These are phyloP conservation scores for Aspidapion aeneum DNA, from an alignment of 2,888 invertebrate species.

Conservation along the genomic window DNA sequence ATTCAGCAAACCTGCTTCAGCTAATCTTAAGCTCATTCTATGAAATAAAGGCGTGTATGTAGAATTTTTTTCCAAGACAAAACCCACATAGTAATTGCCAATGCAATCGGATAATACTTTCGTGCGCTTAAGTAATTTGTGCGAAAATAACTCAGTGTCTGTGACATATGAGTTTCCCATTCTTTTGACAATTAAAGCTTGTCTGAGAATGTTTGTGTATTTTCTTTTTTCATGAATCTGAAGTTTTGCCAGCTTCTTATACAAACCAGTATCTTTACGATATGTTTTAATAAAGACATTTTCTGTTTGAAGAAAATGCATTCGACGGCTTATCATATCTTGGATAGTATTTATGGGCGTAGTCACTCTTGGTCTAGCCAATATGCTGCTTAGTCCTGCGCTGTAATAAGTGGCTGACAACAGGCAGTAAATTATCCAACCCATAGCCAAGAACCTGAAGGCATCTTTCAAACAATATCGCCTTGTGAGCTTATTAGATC, in stretches of 20 bases:
- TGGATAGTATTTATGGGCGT: constrained; percentile 25
- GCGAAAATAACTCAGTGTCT: constrained; percentile 26
- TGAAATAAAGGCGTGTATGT: constrained; percentile 29
- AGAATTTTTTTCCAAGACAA: constrained; percentile 29
- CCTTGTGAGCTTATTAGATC: neutral
- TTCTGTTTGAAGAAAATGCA: constrained; percentile 16
- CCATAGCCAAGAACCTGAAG: constrained; percentile 15
- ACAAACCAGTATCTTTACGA: constrained; percentile 11
- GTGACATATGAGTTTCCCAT: constrained; percentile 29
- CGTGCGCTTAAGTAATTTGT: constrained; percentile 21
- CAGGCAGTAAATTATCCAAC: constrained; percentile 22
- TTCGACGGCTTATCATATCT: constrained; percentile 27
- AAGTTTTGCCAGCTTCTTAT: constrained; percentile 16
- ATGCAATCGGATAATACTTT: constrained; percentile 30
- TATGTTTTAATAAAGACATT: constrained; percentile 11
- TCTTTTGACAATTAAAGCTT: constrained; percentile 24
- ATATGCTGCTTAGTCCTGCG: constrained; percentile 28
- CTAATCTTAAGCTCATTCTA: constrained; percentile 16
- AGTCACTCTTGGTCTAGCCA: constrained; percentile 26
- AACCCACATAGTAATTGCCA: constrained; percentile 26
- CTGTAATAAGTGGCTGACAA: constrained; percentile 27
- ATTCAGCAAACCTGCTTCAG: constrained; percentile 29
- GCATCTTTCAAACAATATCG: neutral
- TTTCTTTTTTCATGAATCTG: constrained; percentile 8
- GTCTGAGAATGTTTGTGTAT: constrained; percentile 7